Evolutionary conservation across 2,797 vertebrate species (phyloP).

Genomic region (Arrhamphus sclerolepis): DNA sequence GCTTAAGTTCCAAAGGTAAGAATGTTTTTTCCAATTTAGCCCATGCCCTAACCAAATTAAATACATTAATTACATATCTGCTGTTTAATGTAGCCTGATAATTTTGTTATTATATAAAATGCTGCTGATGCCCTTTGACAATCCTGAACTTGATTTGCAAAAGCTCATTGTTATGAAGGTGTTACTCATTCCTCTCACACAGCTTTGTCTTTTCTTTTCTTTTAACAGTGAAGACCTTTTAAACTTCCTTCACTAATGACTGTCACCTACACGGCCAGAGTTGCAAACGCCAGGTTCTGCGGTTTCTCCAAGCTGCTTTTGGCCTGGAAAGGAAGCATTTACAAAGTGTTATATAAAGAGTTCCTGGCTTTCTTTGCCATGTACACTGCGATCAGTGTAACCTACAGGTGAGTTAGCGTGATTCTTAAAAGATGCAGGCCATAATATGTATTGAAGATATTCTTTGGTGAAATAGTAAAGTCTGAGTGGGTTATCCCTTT

Average conservation of each 20-base stretch:
- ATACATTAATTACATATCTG: no score
- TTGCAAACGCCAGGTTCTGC: constrained; percentile 91
- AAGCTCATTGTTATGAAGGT: not conserved
- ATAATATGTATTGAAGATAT: not conserved
- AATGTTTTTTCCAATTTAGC: not conserved
- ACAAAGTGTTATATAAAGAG: constrained; percentile 93
- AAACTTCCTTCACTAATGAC: constrained; percentile 80
- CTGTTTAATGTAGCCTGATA: no score
- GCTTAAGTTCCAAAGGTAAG: constrained; percentile 44
- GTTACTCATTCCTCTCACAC: not conserved
- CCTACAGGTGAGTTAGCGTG: constrained; percentile 86
- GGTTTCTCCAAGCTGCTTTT: constrained; percentile 92
- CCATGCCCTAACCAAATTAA: no score
- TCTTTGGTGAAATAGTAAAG: not conserved
- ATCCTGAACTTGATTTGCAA: not conserved
- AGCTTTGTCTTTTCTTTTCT: not conserved
- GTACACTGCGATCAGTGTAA: constrained; percentile 88
- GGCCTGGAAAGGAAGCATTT: constrained; percentile 95
- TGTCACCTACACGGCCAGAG: constrained; percentile 91
- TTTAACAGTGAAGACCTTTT: not conserved
- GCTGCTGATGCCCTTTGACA: not conserved
- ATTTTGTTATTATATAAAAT: no score
- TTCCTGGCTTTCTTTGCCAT: constrained; percentile 89
- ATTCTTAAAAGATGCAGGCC: not conserved
- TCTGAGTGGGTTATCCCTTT: not conserved